phyloP scores from a whole-genome alignment of 2,113 vertebrate species.

The Oreochromis spilurus region DNA sequence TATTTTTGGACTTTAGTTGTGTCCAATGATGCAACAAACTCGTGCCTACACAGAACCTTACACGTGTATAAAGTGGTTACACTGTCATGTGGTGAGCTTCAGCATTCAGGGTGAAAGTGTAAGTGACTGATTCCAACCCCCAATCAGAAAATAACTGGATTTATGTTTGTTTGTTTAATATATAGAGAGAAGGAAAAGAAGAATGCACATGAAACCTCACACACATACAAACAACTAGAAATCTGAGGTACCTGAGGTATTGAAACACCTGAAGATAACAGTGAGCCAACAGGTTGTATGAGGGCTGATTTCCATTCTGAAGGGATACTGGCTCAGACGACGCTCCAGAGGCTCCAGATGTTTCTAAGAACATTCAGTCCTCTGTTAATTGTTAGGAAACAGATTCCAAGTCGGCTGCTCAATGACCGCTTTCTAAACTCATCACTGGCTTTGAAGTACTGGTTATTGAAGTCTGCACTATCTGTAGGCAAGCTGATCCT shows the following conservation, averaged over 20 bases:
- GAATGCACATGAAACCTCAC: background rate
- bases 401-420: background rate
- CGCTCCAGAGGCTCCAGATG: slow-evolving; percentile 13
- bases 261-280: slow-evolving; percentile 33
- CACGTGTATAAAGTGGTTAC: background rate
- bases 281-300: background rate
- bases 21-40: background rate
- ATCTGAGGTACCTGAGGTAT: slow-evolving; percentile 54
- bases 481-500: background rate
- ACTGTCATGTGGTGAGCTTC: background rate
- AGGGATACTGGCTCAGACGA: slow-evolving; percentile 40
- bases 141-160: background rate
- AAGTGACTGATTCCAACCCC: background rate
- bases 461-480: background rate
- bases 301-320: slow-evolving; percentile 43
- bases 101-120: background rate
- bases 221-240: background rate
- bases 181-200: background rate
- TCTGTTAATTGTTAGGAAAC: background rate
- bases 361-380: slow-evolving; percentile 2
- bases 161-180: background rate
- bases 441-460: background rate
- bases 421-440: background rate
- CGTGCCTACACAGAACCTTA: background rate
- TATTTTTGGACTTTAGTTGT: background rate